phyloP scores from a whole-genome alignment of 2,888 invertebrate species.

The Chaetoderma sp. region DNA sequence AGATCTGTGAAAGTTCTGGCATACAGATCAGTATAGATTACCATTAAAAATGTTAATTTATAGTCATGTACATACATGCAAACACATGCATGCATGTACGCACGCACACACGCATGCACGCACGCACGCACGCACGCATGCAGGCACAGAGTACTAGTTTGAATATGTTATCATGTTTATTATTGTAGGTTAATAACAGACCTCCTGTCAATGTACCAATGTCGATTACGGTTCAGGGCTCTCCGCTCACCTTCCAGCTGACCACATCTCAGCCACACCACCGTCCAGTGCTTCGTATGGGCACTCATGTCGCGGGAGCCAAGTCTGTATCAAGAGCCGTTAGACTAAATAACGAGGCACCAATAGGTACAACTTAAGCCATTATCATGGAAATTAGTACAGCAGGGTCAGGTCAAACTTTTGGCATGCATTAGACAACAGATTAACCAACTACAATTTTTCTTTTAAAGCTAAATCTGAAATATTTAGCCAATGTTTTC shows the following conservation, averaged over 20 bases:
- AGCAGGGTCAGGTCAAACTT: neutral
- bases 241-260: conserved; percentile 66
- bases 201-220: conserved; percentile 49
- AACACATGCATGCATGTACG: too few relatives aligned
- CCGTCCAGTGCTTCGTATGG: conserved; percentile 61
- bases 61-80: too few relatives aligned
- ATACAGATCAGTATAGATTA: too few relatives aligned
- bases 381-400: conserved; percentile 57
- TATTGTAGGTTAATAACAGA: conserved; percentile 51
- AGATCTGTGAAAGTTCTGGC: too few relatives aligned
- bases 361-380: too few relatives aligned
- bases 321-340: conserved; percentile 51
- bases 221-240: conserved; percentile 57
- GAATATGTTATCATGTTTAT: neutral
- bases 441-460: too few relatives aligned
- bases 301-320: conserved; percentile 63
- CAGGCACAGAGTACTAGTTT: too few relatives aligned
- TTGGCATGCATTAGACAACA: neutral
- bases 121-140: too few relatives aligned
- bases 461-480: too few relatives aligned
- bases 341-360: conserved; percentile 64
- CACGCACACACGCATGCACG: too few relatives aligned
- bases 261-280: conserved; percentile 57
- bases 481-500: too few relatives aligned
- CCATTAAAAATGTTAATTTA: too few relatives aligned